phyloP scores from a whole-genome alignment of 2,888 invertebrate genomes.

The Acleris laterana region DNA sequence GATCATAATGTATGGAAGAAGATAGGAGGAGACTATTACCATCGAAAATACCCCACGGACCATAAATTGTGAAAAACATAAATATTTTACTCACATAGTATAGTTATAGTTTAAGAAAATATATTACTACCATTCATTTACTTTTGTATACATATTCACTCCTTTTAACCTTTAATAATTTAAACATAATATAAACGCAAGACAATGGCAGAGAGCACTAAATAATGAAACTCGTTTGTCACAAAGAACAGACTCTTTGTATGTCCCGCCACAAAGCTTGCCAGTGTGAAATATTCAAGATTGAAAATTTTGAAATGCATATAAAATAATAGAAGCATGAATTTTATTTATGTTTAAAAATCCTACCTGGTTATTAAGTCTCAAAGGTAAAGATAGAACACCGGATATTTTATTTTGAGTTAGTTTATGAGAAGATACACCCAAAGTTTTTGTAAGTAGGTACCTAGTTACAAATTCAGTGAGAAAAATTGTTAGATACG shows the following conservation, averaged over 20 bases:
- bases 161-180: conserved; percentile 7
- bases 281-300: conserved; percentile 7
- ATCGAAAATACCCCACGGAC: no score
- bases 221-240: conserved; percentile 28
- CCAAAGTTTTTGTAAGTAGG: accelerated
- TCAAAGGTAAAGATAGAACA: no score
- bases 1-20: no score
- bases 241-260: conserved; percentile 42
- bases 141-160: neutral
- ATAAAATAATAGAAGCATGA: neutral
- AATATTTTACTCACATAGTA: no score
- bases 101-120: neutral
- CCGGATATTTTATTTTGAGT: no score
- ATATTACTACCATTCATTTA: neutral
- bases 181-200: neutral
- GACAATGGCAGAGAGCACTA: neutral
- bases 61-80: no score
- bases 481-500: no score
- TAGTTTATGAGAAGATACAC: no score
- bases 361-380: neutral
- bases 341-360: neutral
- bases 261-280: conserved; percentile 16
- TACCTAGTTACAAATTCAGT: no score
- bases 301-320: neutral
- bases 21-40: no score